Evolutionary conservation across 2,113 vertebrate genomes (phyloP), one percentile per base, ranked within the genome.

Genomic region (Fregata magnificens): DNA sequence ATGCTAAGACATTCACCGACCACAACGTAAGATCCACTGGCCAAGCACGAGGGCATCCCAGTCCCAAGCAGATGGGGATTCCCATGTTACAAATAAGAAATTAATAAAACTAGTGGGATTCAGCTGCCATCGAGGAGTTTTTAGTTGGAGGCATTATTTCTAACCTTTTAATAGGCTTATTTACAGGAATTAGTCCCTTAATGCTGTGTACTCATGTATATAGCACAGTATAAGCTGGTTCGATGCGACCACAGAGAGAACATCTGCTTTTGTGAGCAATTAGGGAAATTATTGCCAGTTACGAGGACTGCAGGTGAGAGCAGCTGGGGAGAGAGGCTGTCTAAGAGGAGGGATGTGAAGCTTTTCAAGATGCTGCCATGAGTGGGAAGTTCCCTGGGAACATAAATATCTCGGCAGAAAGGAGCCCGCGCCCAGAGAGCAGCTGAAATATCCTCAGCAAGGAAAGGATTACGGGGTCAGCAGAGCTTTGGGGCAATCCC

Each of bases 111-210:
- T 59, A 52, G 31, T 12, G 50, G 72, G 86, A 80, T 84, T 50
- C 53, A 73, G 71, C 88, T 88, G 82, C 76, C 22, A 17, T n/a
- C 3, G 17, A 50, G 58, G 65, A 34, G 25, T 29, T 38, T 67
- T 89, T 52, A 65, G 71, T 62, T 55, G 79, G 90, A 76, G n/a
- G 88, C 24, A 73, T 78, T 70, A 83, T 81, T 90, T 71, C 72
- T 66, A 92, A 77, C 90, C 38, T 86, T 93, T 73, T 93, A 90
- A 92, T 81, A 88, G 86, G 83, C 88, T 95, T 88, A 84, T 93
- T 86, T 78, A 63, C 55, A 74, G 72, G 90, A 95, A 95, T 97
- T 88, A 81, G 90, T 13, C 40, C 88, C 82, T 72, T 63, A 91
- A 78, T 70, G 66, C 87, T 0, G 1, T 13, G 40, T 49, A 40